Evolutionary conservation across 2,888 invertebrate genomes (phyloP), one percentile per base, ranked within the genome.

Genomic region (Heterodera filipjevi): DNA sequence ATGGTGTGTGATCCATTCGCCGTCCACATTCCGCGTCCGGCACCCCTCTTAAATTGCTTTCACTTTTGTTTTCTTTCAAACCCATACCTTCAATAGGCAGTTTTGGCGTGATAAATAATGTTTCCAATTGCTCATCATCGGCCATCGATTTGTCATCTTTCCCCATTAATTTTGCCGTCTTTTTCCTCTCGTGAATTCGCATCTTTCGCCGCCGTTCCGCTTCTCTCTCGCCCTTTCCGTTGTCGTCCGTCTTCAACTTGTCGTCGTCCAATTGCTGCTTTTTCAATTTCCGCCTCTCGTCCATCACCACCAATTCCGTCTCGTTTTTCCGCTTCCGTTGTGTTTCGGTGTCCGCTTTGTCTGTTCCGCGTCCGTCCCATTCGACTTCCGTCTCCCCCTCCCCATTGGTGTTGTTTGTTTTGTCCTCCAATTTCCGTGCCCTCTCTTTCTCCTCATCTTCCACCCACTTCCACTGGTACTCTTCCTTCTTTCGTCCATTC

Each of bases 1-100:
- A 74, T 85, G 83, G 53, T 84, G 85, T 27, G 46, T 49, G 19
- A 86, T 82, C 85, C 84, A 85, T 33, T 79, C 82, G n/a, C 84
- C 84, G 35, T 86, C 85, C n/a, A 86, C 74, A 44, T 85, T 84
- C 30, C 86, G 74, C 3, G 84, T 81, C n/a, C 59, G 39, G 59
- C 84, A 84, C 10, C 84, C 85, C 12, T 68, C 44, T 59, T 59
- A 5, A 59, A 59, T 27, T 77, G 44, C n/a, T 44, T 78, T 77
- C 79, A 79, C 44, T 32, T 33, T 77, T 46, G 27, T 19, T n/a
- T 32, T n/a, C 33, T 35, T 22, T 32, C 74, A 16, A 59, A 39
- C n/a, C 46, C 49, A 33, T 35, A 33, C 32, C 70, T 68, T 27
- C 44, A 16, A 35, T 78, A 30, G n/a, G 32, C 27, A 39, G 44